These are phyloP conservation scores for Pipistrellus nathusii DNA, from an alignment of 2,797 vertebrate genomes.

Conservation along the genomic window DNA sequence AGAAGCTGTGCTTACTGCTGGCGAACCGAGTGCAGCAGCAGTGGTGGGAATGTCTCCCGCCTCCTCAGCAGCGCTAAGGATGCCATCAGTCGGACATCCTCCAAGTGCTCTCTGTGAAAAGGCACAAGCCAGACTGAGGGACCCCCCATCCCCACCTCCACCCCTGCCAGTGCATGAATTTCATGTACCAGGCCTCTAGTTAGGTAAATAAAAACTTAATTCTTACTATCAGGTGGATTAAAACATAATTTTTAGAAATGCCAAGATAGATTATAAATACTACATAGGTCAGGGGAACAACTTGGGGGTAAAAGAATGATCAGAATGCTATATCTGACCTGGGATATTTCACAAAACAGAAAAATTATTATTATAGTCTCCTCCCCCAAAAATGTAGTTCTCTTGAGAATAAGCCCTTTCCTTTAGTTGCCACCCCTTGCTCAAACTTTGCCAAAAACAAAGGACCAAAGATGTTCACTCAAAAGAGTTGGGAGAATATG, in stretches of 20 bases:
- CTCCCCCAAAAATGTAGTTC: neutral
- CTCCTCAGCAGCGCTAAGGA: too few relatives aligned
- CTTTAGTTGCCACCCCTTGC: neutral
- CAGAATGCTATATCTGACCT: neutral
- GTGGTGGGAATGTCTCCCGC: too few relatives aligned
- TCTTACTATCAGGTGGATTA: neutral
- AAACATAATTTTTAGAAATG: constrained; percentile 30
- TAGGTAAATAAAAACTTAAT: constrained; percentile 35
- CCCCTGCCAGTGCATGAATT: too few relatives aligned
- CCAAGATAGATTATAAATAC: constrained; percentile 12
- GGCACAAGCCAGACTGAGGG: too few relatives aligned
- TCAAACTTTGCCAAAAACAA: constrained; percentile 27
- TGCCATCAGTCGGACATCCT: too few relatives aligned
- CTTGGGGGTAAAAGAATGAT: neutral
- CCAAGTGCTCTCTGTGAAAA: too few relatives aligned
- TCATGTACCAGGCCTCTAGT: too few relatives aligned
- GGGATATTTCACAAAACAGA: constrained; percentile 39
- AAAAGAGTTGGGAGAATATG: neutral
- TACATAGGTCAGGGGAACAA: neutral
- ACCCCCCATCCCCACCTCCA: too few relatives aligned
- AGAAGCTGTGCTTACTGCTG: too few relatives aligned
- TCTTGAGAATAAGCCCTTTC: neutral
- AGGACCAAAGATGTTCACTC: constrained; percentile 22
- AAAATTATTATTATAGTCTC: neutral
- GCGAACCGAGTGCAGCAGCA: too few relatives aligned